A percentile compares a stretch with the other conserved stretches of the same genome.
Evolutionary conservation across 1,140 invertebrate species (phyloP).

Genomic region (Procambarus clarkii): DNA sequence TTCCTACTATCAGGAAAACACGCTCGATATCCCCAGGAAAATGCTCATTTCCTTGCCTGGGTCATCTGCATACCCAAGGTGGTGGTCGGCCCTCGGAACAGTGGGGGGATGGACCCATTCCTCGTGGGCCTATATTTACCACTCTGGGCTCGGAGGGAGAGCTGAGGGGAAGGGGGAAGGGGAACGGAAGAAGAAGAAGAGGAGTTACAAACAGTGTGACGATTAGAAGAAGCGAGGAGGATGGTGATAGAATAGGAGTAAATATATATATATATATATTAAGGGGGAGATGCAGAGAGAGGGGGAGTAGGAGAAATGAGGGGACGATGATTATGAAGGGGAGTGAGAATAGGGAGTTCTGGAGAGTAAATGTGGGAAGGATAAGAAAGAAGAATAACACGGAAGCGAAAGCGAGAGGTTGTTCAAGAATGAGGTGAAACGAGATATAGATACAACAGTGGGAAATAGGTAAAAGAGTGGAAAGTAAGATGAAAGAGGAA

Average conservation of each 20-base stretch:
- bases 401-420: too few species aligned
- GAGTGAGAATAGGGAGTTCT: too few species aligned
- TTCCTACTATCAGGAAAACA: not conserved
- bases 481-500: not conserved
- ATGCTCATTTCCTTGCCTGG: not conserved
- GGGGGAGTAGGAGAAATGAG: not conserved
- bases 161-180: not conserved
- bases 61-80: slow-evolving; percentile 2
- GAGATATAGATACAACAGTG: not conserved
- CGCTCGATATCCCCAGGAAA: slow-evolving; percentile 8
- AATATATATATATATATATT: not conserved
- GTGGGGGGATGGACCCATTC: not conserved
- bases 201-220: not conserved
- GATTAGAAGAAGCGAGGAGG: not conserved
- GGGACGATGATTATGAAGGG: too few species aligned
- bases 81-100: not conserved
- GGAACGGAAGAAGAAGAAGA: not conserved
- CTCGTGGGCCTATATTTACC: too few species aligned
- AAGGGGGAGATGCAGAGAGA: not conserved
- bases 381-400: too few species aligned
- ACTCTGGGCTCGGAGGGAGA: not conserved
- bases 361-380: too few species aligned
- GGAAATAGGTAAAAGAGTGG: not conserved
- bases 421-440: too few species aligned
- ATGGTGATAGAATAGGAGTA: not conserved